Conservation (phyloP, 2,888 invertebrate species). For the Amphiduros pacificus region DNA sequence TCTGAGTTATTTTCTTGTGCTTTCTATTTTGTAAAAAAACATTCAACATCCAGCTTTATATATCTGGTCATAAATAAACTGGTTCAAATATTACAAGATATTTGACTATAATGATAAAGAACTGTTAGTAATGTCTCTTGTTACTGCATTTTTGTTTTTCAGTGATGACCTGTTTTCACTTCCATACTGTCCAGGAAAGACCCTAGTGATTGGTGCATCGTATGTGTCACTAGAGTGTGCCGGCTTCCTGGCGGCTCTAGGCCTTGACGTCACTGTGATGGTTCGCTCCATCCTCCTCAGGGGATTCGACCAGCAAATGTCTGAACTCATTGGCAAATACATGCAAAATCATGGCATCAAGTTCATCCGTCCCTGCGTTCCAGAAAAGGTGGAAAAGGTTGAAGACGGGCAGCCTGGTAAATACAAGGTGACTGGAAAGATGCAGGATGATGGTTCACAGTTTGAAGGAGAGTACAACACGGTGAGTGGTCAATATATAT, state of each 20-base stretch:
- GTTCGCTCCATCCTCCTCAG: constrained; percentile 66
- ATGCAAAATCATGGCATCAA: constrained; percentile 63
- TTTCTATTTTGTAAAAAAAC: too few relatives aligned
- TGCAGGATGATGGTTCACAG: constrained; percentile 29
- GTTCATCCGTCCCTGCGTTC: constrained; percentile 61
- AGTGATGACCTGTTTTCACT: constrained; percentile 67
- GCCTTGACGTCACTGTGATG: constrained; percentile 60
- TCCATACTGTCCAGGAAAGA: constrained; percentile 63
- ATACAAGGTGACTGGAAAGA: constrained; percentile 56
- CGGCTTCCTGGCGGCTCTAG: constrained; percentile 62
- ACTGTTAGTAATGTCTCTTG: too few relatives aligned
- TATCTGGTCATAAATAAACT: too few relatives aligned
- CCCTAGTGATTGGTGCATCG: constrained; percentile 65
- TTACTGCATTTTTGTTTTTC: constrained; percentile 29
- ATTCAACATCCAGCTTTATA: too few relatives aligned
- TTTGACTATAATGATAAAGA: too few relatives aligned
- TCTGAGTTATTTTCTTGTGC: too few relatives aligned
- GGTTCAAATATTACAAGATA: too few relatives aligned
- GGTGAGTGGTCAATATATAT: constrained; percentile 50
- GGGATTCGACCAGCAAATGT: constrained; percentile 67
- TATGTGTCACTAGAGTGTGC: constrained; percentile 67
- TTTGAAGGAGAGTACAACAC: constrained; percentile 65
- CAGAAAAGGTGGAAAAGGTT: constrained; percentile 68
- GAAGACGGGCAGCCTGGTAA: constrained; percentile 52
- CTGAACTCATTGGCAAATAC: constrained; percentile 63